phyloP scores from a whole-genome alignment of 2,888 invertebrate genomes.

The Apamea monoglypha region DNA sequence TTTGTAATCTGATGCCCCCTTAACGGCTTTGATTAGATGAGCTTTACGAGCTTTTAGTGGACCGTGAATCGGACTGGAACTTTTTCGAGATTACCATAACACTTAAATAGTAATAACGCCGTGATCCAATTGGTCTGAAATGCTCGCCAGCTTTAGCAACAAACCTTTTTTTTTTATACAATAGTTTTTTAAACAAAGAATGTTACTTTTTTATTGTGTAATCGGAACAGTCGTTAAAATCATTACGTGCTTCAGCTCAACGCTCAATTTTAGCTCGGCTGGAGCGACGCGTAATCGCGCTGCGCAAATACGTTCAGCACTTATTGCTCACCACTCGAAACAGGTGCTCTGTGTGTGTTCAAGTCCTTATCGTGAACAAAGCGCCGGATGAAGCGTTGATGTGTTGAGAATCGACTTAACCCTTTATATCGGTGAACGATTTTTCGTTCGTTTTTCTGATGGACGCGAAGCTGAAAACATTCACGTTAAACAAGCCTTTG shows the following conservation, averaged over 20 bases:
- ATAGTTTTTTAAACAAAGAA: constrained; percentile 46
- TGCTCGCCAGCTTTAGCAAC: constrained; percentile 8
- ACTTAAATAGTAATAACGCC: constrained; percentile 62
- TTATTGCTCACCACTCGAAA: constrained; percentile 84
- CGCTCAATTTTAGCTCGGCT: constrained; percentile 74
- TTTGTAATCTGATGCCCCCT: constrained; percentile 82
- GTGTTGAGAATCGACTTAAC: constrained; percentile 73
- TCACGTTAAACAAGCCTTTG: not conserved
- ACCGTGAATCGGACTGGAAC: constrained; percentile 68
- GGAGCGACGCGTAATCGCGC: constrained; percentile 83
- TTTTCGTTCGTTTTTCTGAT: constrained; percentile 50
- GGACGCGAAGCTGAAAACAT: constrained; percentile 17
- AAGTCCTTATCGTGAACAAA: constrained; percentile 84
- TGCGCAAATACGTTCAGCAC: constrained; percentile 88
- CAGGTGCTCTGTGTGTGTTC: constrained; percentile 84
- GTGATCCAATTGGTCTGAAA: constrained; percentile 47
- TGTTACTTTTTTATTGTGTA: constrained; percentile 58
- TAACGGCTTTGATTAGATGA: constrained; percentile 82
- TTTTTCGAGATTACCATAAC: constrained; percentile 62
- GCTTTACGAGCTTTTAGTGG: constrained; percentile 76
- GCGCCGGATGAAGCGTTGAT: constrained; percentile 78
- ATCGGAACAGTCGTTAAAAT: constrained; percentile 64
- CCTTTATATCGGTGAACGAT: constrained; percentile 58
- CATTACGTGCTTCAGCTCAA: constrained; percentile 66
- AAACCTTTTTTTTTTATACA: constrained; percentile 37